Conservation (phyloP, 2,888 invertebrate species). For the Philereme transversata region DNA sequence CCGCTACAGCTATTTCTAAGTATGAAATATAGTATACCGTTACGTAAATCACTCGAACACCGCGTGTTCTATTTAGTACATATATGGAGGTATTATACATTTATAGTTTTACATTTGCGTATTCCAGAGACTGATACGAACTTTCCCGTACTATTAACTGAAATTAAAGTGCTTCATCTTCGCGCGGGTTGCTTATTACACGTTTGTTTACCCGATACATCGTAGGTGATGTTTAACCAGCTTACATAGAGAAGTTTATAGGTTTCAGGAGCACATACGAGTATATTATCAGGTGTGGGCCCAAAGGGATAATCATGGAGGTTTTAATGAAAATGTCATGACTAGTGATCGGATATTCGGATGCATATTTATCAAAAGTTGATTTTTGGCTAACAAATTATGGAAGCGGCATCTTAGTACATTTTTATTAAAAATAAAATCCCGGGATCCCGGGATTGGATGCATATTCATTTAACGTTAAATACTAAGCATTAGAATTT, state of each 20-base stretch:
- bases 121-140: background rate
- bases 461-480: no score
- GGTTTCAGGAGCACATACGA: conserved; percentile 36
- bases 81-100: no score
- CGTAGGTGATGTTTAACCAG: conserved; percentile 18
- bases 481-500: no score
- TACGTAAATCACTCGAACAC: background rate
- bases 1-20: conserved; percentile 39
- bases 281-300: conserved; percentile 46
- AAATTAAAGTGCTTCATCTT: conserved; percentile 24
- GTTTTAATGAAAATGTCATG: conserved; percentile 60
- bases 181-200: conserved; percentile 19
- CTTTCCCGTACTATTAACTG: conserved; percentile 10
- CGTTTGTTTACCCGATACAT: conserved; percentile 18
- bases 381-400: no score
- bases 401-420: no score
- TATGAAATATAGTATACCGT: background rate
- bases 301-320: conserved; percentile 49
- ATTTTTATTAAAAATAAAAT: no score
- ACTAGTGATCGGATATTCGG: no score
- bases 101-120: background rate
- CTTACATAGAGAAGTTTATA: conserved; percentile 31
- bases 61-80: no score
- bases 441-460: no score
- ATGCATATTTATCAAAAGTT: no score